Percentiles rank a stretch among this genome's conserved stretches.
Evolutionary conservation across 1,140 invertebrate species (phyloP).

Genomic region (Lepidurus apus): DNA sequence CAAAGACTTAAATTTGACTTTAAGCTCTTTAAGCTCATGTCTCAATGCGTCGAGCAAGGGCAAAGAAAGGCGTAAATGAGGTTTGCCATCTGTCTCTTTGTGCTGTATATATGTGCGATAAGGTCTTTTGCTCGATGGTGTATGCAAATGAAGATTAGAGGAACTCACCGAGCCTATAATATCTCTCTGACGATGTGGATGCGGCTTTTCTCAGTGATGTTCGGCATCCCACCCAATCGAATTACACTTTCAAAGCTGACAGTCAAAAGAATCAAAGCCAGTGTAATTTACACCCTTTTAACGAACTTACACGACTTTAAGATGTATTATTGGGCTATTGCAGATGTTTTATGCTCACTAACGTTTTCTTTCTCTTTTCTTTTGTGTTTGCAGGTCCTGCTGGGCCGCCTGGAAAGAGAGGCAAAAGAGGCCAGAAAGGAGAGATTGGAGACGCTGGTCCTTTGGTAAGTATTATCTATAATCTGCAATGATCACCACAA

Average conservation of each 20-base stretch:
- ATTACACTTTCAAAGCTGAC: slow-evolving; percentile 14
- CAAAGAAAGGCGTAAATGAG: slow-evolving; percentile 2
- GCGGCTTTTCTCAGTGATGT: background rate
- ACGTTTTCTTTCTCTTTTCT: slow-evolving; percentile 19
- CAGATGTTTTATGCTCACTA: background rate
- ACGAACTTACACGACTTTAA: background rate
- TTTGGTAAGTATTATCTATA: slow-evolving; percentile 40
- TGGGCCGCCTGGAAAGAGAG: slow-evolving; percentile 71
- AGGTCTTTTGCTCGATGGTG: background rate
- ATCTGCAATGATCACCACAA: background rate
- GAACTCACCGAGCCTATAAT: slow-evolving; percentile 1
- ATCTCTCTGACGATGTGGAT: background rate
- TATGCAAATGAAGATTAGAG: slow-evolving; percentile 16
- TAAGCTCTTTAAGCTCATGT: background rate
- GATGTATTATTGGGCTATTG: background rate
- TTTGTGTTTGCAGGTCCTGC: slow-evolving; percentile 51
- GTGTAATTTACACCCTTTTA: background rate
- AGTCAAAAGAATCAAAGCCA: slow-evolving; percentile 6
- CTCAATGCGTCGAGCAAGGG: background rate
- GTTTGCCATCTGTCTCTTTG: slow-evolving; percentile 8
- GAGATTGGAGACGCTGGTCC: slow-evolving; percentile 65
- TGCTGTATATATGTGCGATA: background rate
- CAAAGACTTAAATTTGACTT: background rate
- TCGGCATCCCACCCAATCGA: background rate
- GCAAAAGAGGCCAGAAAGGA: slow-evolving; percentile 83